Evolutionary conservation across 1,140 invertebrate species (phyloP), one percentile per base, ranked within the genome.

Genomic region (Apolygus lucorum): DNA sequence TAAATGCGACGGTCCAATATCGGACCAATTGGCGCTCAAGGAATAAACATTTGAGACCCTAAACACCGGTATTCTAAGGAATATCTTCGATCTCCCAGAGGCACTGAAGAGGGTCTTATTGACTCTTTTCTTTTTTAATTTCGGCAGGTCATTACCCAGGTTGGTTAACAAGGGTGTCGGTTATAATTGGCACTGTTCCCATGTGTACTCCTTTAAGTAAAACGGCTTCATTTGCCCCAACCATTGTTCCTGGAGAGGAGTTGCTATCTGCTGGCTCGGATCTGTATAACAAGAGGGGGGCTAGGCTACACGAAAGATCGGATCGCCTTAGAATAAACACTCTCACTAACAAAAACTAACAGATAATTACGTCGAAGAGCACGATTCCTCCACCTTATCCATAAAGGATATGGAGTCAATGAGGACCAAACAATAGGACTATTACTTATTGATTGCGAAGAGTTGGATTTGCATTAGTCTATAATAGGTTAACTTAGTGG

Each of bases 161-260:
- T 52, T 14, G 34, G 21, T 52, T 21, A 68, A 34, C 28, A 63
- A 63, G 62, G 62, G 62, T 63, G 62, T 63, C 27, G 22, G 62
- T 25, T 63, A 63, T 63, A 63, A 63, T 63, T 63, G 62, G 62
- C 62, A 63, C 62, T 63, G 62, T 63, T 63, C 62, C 62, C 62
- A 63, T 63, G 62, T 63, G 62, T 63, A 63, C 62, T 25, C 62
- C 62, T 24, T 54, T 63, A 63, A 63, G 27, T 22, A 25, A 63
- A 63, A 63, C 62, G 62, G 27, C 62, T 63, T 63, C 62, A 63
- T 63, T 63, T 63, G 62, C 62, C 62, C 62, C 34, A 42, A 63
- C 62, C 62, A 63, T 63, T 63, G 62, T 63, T 42, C 17, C 34
- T 42, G 4, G 34, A 42, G 34, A 42, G 34, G 34, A 42, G 34